Conservation (phyloP, 2,888 invertebrate genomes). For the Desoria tigrina region DNA sequence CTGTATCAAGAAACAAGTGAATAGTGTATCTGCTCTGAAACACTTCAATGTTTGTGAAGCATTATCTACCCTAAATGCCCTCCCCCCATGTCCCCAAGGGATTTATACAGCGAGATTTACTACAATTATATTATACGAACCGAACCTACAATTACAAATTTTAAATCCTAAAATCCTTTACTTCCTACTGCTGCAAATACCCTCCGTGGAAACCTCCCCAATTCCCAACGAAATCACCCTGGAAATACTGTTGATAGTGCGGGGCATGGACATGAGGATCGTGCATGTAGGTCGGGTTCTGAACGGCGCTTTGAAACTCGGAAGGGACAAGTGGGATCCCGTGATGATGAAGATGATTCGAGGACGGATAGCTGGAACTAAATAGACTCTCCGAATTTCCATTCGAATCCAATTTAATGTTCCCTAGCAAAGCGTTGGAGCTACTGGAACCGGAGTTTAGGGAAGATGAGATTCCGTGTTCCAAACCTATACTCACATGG, state of each 20-base stretch:
- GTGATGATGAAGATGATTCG: conserved; percentile 38
- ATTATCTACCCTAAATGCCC: too few relatives aligned
- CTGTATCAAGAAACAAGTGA: too few relatives aligned
- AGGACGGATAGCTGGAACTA: conserved; percentile 24
- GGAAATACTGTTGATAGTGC: conserved; percentile 51
- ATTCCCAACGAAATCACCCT: conserved; percentile 43
- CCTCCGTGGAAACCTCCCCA: conserved; percentile 45
- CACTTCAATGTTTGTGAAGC: too few relatives aligned
- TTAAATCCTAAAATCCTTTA: too few relatives aligned
- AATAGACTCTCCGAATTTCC: conserved; percentile 24
- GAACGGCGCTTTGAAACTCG: conserved; percentile 45
- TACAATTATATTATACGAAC: too few relatives aligned
- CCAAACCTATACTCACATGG: too few relatives aligned
- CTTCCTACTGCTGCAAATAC: conserved; percentile 28
- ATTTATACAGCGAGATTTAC: too few relatives aligned
- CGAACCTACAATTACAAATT: too few relatives aligned
- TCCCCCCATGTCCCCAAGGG: too few relatives aligned
- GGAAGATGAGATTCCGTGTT: conserved; percentile 7
- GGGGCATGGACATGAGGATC: conserved; percentile 45
- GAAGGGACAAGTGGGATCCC: conserved; percentile 31
- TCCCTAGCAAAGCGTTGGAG: conserved; percentile 25
- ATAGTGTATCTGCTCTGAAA: too few relatives aligned
- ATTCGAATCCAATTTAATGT: conserved; percentile 34
- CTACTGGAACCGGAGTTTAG: conserved; percentile 16
- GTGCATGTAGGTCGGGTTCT: conserved; percentile 43